phyloP scores from a whole-genome alignment of 2,888 invertebrate genomes.

The Eueremaeus valkanovi region DNA sequence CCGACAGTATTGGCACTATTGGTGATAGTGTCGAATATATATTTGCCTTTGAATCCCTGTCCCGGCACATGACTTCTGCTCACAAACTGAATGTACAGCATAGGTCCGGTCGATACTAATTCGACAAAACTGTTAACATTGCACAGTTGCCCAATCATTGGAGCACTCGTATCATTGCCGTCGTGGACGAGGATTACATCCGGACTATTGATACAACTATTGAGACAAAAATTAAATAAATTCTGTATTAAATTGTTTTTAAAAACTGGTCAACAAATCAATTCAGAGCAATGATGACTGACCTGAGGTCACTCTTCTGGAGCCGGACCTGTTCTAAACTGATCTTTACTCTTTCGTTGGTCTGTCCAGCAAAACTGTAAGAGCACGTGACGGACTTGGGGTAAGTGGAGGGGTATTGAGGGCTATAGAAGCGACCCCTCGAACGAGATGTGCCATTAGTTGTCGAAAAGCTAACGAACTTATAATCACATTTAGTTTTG shows the following conservation, averaged over 20 bases:
- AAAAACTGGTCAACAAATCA: too few relatives aligned
- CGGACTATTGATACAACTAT: constrained; percentile 72
- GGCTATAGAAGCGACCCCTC: constrained; percentile 78
- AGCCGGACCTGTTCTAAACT: constrained; percentile 74
- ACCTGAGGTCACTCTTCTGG: constrained; percentile 74
- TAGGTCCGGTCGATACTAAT: constrained; percentile 75
- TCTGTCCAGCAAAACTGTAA: constrained; percentile 75
- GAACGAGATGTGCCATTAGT: neutral
- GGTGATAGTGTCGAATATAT: constrained; percentile 48
- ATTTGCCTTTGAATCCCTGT: constrained; percentile 70
- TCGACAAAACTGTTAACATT: constrained; percentile 72
- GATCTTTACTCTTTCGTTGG: constrained; percentile 67
- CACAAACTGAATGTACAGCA: constrained; percentile 76
- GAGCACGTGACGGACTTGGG: constrained; percentile 85
- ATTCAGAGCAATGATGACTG: too few relatives aligned
- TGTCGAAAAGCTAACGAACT: constrained; percentile 57
- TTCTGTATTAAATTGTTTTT: constrained; percentile 41
- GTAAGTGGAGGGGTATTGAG: constrained; percentile 91
- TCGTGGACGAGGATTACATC: constrained; percentile 82
- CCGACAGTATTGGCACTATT: constrained; percentile 30
- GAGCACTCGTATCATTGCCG: constrained; percentile 67
- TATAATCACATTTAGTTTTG: constrained; percentile 77
- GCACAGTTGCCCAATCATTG: constrained; percentile 76
- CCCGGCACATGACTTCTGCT: constrained; percentile 75
- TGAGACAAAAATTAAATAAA: neutral